phyloP scores from a whole-genome alignment of 2,113 vertebrate genomes.

The Vireo altiloquus region DNA sequence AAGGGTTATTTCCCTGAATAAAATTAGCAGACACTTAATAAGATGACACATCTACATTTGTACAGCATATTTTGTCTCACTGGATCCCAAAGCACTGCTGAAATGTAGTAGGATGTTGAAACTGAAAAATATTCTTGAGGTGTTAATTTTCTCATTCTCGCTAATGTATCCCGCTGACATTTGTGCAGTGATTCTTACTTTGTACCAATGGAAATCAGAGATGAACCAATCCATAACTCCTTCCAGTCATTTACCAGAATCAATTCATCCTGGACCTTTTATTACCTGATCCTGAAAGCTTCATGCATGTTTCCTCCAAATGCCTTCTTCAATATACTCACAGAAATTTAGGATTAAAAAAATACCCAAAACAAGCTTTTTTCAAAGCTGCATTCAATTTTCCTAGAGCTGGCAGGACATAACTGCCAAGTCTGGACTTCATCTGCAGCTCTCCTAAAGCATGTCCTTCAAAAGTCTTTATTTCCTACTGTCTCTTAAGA shows the following conservation, averaged over 20 bases:
- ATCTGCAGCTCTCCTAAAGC: neutral
- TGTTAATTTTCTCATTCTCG: neutral
- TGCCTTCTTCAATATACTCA: neutral
- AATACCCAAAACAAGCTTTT: neutral
- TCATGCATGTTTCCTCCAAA: neutral
- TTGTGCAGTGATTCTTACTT: neutral
- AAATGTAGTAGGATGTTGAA: neutral
- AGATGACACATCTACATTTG: neutral
- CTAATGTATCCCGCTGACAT: neutral
- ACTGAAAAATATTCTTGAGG: neutral
- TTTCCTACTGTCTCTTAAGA: neutral
- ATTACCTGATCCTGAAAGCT: neutral
- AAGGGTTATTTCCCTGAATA: slow-evolving; percentile 42
- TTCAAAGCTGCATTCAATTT: neutral
- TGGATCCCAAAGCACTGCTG: neutral
- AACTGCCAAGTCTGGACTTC: neutral
- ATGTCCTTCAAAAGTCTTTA: neutral
- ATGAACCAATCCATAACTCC: neutral
- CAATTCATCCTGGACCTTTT: neutral
- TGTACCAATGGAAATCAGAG: neutral
- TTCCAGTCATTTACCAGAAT: neutral
- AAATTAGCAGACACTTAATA: slow-evolving; percentile 26
- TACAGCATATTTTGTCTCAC: neutral
- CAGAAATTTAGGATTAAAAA: neutral
- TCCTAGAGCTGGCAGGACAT: neutral